Evolutionary conservation across 2,888 invertebrate genomes (phyloP).

Genomic region (Scaptomyza reducta): DNA sequence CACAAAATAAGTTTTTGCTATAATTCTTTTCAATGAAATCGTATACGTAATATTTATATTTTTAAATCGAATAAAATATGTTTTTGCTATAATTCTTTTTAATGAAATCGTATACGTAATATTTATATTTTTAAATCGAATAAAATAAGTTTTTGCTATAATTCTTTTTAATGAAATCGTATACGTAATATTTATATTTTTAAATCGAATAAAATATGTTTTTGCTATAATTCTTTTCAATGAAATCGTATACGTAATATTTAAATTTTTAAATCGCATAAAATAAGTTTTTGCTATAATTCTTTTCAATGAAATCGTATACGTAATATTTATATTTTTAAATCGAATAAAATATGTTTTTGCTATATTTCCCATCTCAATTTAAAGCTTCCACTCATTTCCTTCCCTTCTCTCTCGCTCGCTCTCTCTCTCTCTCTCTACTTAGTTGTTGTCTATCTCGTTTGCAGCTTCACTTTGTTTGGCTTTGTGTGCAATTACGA

Average conservation of each 20-base stretch:
- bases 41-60: too few relatives aligned
- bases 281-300: not conserved
- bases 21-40: not conserved
- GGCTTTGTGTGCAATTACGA: conserved; percentile 33
- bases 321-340: too few relatives aligned
- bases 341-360: not conserved
- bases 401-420: not conserved
- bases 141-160: not conserved
- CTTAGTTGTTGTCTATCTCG: not conserved
- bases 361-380: not conserved
- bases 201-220: not conserved
- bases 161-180: too few relatives aligned
- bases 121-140: too few relatives aligned
- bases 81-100: not conserved
- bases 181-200: too few relatives aligned
- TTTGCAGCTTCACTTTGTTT: conserved; percentile 28
- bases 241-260: too few relatives aligned
- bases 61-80: too few relatives aligned
- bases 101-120: too few relatives aligned
- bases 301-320: too few relatives aligned
- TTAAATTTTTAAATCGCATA: too few relatives aligned
- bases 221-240: not conserved
- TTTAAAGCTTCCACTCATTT: not conserved
- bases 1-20: not conserved
- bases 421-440: too few relatives aligned